Base-by-base conservation (phyloP, 2,797 vertebrate genomes). In the Bradypus variegatus region DNA sequence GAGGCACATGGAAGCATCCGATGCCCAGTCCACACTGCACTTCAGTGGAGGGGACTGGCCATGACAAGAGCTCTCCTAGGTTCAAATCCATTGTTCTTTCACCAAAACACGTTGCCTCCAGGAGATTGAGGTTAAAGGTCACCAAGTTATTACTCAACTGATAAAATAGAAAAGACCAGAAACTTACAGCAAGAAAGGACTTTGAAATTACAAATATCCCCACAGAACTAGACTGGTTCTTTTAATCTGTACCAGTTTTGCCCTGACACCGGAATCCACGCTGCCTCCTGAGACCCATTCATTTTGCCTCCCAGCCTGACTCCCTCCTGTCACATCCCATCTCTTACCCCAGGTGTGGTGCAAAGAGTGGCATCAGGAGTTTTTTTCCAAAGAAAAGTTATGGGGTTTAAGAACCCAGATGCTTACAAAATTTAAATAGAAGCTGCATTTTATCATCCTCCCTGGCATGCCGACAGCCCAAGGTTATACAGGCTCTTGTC, bases 231-330 rank as follows among this genome's bases (percentile, higher is more conserved):
- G 45, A 6, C 12, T 6, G 14, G 5, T 38, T 55, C 55, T 14
- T 13, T 3, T 2, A 1, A 8, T 36, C 31, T 4, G 4, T 1
- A 4, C 45, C 10, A 1, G 53, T 3, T 50, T 62, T 0, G 0
- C 3, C 3, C 12, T 13, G 8, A 25, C 4, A 3, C 3, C 33
- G 3, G 38, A 3, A 2, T 53, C 21, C 21, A 13, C 50, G 25
- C 29, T 25, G 41, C 14, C 62, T 50, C 58, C 64, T 11, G 6
- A 60, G 8, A 27, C 8, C 1, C 53, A 3, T 38, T 50, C 62
- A 16, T 58, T 2, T 5, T 12, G 19, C 11, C 58, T 53, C 48
- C 31, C 13, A 3, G 10, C 38, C 65, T 0, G 9, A 16, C 33
- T 33, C 15, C 8, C 55, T 1, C 3, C 5, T 6, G 31, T 19